These are phyloP conservation scores for Thalassoma bifasciatum DNA, from an alignment of 2,113 vertebrate species.

Conservation along the genomic window DNA sequence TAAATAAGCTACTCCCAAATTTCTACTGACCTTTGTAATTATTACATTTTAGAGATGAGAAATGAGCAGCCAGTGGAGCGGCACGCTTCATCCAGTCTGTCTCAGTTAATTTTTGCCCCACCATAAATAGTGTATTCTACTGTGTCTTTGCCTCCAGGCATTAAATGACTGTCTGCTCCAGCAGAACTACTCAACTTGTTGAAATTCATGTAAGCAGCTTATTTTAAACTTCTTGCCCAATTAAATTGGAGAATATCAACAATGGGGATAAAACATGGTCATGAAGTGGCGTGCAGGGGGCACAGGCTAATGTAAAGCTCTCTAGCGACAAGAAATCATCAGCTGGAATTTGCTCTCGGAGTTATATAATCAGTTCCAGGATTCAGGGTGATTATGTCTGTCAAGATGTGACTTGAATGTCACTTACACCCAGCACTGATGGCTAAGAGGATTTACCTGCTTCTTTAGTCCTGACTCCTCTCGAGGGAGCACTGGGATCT, in stretches of 20 bases:
- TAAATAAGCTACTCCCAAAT: slow-evolving; percentile 57
- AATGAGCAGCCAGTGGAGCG: slow-evolving; percentile 54
- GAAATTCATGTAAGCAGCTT: slow-evolving; percentile 79
- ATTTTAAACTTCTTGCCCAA: slow-evolving; percentile 74
- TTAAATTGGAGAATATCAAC: slow-evolving; percentile 76
- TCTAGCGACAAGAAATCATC: slow-evolving; percentile 15
- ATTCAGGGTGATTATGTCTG: slow-evolving; percentile 1
- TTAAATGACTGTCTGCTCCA: slow-evolving; percentile 68
- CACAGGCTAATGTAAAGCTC: slow-evolving; percentile 16
- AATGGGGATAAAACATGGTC: slow-evolving; percentile 44
- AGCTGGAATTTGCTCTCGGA: slow-evolving; percentile 5
- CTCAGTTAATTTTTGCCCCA: slow-evolving; percentile 66
- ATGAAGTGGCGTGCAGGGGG: slow-evolving; percentile 11
- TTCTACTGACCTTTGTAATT: slow-evolving; percentile 73
- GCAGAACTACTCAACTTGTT: slow-evolving; percentile 68
- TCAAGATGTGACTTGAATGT: slow-evolving; percentile 11
- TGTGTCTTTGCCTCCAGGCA: slow-evolving; percentile 74
- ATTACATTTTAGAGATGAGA: slow-evolving; percentile 55
- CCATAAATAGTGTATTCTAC: slow-evolving; percentile 80
- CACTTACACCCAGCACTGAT: background rate
- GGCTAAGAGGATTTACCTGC: slow-evolving; percentile 83
- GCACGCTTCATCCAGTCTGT: slow-evolving; percentile 56
- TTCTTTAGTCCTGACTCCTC: slow-evolving; percentile 92
- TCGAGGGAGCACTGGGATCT: slow-evolving; percentile 91
- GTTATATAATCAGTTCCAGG: slow-evolving; percentile 9